Evolutionary conservation across 2,888 invertebrate genomes (phyloP).

Genomic region (Nemurella pictetii): DNA sequence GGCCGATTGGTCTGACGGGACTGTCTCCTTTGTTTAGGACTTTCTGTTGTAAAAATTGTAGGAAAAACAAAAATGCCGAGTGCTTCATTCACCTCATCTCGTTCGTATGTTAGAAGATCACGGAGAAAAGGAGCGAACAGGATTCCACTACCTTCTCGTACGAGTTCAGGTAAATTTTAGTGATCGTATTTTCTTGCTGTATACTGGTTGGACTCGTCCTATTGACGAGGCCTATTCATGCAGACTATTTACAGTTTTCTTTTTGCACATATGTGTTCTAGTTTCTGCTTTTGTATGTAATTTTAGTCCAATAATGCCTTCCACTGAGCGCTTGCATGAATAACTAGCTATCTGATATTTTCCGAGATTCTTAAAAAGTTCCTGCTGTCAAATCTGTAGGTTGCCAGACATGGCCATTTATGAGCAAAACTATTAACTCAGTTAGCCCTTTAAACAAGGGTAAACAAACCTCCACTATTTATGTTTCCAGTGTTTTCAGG

Average conservation of each 20-base stretch:
- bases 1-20: conserved; percentile 75
- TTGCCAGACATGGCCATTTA: background rate
- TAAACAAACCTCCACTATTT: background rate
- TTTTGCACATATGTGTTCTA: background rate
- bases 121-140: conserved; percentile 89
- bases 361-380: background rate
- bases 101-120: conserved; percentile 89
- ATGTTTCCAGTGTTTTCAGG: too few species aligned
- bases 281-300: background rate
- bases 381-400: background rate
- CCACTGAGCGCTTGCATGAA: background rate
- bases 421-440: background rate
- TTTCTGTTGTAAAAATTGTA: conserved; percentile 44
- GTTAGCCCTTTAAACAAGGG: background rate
- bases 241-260: conserved; percentile 39
- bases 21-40: conserved; percentile 81
- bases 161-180: conserved; percentile 74
- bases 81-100: conserved; percentile 91
- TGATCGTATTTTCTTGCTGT: conserved; percentile 26
- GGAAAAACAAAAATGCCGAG: conserved; percentile 76
- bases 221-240: conserved; percentile 27
- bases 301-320: background rate
- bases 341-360: background rate
- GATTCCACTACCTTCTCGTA: conserved; percentile 78
- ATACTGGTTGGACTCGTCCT: conserved; percentile 41